Evolutionary conservation across 2,888 invertebrate species (phyloP), one percentile per base, ranked within the genome.

Genomic region (Laspeyria flexula): DNA sequence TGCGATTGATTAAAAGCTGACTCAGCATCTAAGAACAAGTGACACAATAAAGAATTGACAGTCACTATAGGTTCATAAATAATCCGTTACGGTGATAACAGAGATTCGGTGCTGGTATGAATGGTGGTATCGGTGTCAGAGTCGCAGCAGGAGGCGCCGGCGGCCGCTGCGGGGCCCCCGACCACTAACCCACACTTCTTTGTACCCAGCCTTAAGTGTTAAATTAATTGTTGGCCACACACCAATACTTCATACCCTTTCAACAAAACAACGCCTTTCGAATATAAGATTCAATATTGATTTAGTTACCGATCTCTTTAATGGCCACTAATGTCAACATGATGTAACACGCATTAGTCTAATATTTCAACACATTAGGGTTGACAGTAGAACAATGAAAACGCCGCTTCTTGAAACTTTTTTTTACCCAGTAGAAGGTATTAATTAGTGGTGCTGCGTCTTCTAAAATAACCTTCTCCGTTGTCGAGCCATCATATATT

Each of bases 381-480:
- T 81, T 83, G 85, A 86, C 86, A 85, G 79, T 79, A 77, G 85
- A 88, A 88, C 86, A 89, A 88, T 85, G 76, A 66, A 67, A 65
- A 66, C 62, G 64, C 79, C 83, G 86, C 88, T 85, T 79, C 87
- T 86, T 79, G 67, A 77, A 73, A 69, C 71, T 83, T 87, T 85
- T 85, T n/a, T 86, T 77, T 79, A 65, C 66, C 71, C 71, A 55
- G 75, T 83, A 79, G 83, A 81, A 79, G 78, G 81, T 77, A 87
- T 90, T 91, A 91, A 92, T 91, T 92, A 91, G 89, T 86, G 83
- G 83, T 86, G 82, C 77, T 75, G 81, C 83, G 75, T 83, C 87
- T 86, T 89, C 81, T 75, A 85, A 88, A 90, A 89, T 90, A 90
- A 89, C 88, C 87, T 85, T 81, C 83, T 88, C 83, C 75, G 86